Percentiles rank a stretch among this genome's conserved stretches.
Conservation (phyloP, 2,113 vertebrate species). For the Monarcha castaneiventris region DNA sequence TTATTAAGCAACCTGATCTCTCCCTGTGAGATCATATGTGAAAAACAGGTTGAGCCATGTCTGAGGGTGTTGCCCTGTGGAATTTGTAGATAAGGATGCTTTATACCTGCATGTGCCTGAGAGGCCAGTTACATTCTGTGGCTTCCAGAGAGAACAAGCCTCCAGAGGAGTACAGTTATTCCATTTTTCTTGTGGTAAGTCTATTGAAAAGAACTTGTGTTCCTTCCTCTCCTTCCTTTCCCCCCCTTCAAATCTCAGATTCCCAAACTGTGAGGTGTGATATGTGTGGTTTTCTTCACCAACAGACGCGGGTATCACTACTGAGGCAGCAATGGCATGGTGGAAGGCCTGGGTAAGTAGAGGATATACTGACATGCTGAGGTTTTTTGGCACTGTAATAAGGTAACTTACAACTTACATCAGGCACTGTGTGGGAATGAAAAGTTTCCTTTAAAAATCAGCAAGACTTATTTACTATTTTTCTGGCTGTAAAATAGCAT, state of each 20-base stretch:
- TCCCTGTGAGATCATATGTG: slow-evolving; percentile 1
- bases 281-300: background rate
- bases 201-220: background rate
- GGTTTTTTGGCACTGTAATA: background rate
- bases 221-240: background rate
- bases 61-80: slow-evolving; percentile 1
- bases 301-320: background rate
- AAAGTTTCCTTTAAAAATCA: background rate
- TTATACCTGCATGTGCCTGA: background rate
- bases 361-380: background rate
- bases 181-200: slow-evolving; percentile 22
- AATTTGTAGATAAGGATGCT: slow-evolving; percentile 2
- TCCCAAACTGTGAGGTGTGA: background rate
- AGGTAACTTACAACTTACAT: background rate
- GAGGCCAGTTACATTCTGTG: slow-evolving; percentile 27
- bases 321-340: slow-evolving; percentile 40
- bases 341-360: slow-evolving; percentile 66
- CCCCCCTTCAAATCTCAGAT: background rate
- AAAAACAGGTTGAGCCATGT: slow-evolving; percentile 50
- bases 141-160: background rate
- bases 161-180: slow-evolving; percentile 41
- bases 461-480: background rate
- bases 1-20: slow-evolving; percentile 19
- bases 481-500: background rate
- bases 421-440: background rate